Evolutionary conservation across 2,113 vertebrate species (phyloP), one percentile per base, ranked within the genome.

Genomic region (Phycodurus eques): DNA sequence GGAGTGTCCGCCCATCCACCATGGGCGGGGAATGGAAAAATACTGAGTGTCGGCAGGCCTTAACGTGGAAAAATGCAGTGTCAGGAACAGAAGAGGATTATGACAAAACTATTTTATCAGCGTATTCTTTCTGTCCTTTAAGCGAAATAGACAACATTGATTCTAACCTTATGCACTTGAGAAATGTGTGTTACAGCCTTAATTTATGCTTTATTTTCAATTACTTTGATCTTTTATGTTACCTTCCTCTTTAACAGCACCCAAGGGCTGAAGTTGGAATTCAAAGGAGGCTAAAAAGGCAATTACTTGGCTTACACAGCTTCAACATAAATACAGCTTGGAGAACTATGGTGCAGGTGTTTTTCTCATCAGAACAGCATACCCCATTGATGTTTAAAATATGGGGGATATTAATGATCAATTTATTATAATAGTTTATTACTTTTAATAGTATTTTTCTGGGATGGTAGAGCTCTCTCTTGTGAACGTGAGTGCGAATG

Each of bases 171-270:
- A 79, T 65, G 9, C 65, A 76, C 62, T 43, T 35, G 67, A 71
- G 46, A 80, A 75, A 78, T 66, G 54, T 63, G 69, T 81, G 71
- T 64, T 73, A 39, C 59, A 76, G 64, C n/a, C 35, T n/a, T 68
- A 22, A 44, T n/a, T 46, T 44, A 46, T 62, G 78, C 64, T 87
- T 79, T 68, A 75, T 68, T 79, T 83, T 54, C 71, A 76, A 66
- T 39, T 61, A 74, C 71, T 79, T 82, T 79, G 77, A 70, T 78
- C 72, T 85, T 87, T 81, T 85, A 79, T 88, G 88, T 88, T 85
- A 72, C 82, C 72, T 72, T 78, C 64, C 71, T 65, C 19, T 83
- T 88, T 86, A 74, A 88, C 69, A 81, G 63, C 56, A 75, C 85
- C 75, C 74, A 77, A 49, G 74, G 85, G 78, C 79, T 60, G 60